Base-by-base conservation (phyloP, 1,140 invertebrate species). In the Spodoptera litura region DNA sequence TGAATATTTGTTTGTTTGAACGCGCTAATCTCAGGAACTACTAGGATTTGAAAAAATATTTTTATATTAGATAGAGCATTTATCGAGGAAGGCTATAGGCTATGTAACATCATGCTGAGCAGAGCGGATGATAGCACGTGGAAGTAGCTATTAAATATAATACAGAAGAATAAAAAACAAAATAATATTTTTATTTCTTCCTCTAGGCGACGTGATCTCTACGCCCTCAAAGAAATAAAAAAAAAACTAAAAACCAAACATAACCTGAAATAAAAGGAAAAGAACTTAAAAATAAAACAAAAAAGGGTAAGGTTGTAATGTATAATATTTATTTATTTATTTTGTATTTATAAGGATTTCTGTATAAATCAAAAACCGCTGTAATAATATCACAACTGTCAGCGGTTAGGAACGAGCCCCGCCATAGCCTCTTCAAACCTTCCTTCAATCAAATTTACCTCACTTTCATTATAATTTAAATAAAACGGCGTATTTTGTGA, bases 211-310 rank as follows among this genome's bases (percentile, higher is more conserved):
- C n/a, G 8, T 56, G n/a, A 0, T 13, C 15, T 15, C 55, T 56
- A 56, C 5, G 55, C 55, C 4, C 13, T 4, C 13, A 59, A 11
- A 31, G n/a, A 38, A 38, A 55, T 15, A 56, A 56, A 15, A 0
- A 20, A 0, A 15, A 71, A 13, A 20, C 20, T 20, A 20, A 20
- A 20, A 20, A 20, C 20, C 0, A 20, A 20, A 20, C 20, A 20
- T 20, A 20, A 20, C 20, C 20, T 9, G 2, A 56, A 55, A 71
- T 56, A 71, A 35, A 55, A 71, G 51, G 68, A 56, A 71, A 71
- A 0, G 2, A 74, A 58, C 72, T 44, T 51, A 61, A 58, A 73
- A 75, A 75, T 75, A 75, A 75, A 75, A 75, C 73, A 66, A 62
- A 75, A 64, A 55, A 55, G 38, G 25, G 62, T n/a, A 61, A 49